Evolutionary conservation across 1,140 invertebrate genomes (phyloP).

Genomic region (Cotesia chilonis): DNA sequence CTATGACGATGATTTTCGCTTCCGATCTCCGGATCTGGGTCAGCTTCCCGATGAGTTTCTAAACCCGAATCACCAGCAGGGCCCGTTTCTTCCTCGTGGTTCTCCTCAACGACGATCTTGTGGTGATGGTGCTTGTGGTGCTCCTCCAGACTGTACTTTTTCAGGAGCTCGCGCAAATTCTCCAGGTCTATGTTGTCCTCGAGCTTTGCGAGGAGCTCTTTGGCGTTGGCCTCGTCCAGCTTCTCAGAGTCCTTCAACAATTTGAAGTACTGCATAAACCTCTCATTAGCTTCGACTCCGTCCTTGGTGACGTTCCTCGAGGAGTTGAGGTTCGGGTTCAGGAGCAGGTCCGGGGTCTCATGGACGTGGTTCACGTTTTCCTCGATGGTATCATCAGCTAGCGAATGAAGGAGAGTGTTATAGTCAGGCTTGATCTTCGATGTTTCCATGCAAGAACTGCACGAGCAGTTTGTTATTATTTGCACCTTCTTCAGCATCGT

Average conservation of each 20-base stretch:
- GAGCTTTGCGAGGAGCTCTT: conserved; percentile 54
- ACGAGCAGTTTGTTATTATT: conserved; percentile 73
- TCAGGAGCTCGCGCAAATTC: conserved; percentile 54
- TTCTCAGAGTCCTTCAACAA: conserved; percentile 56
- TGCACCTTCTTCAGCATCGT: conserved; percentile 71
- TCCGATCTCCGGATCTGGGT: neutral
- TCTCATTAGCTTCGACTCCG: conserved; percentile 53
- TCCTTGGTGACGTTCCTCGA: conserved; percentile 55
- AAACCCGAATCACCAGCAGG: too few species aligned
- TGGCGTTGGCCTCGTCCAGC: conserved; percentile 50
- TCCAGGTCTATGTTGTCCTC: conserved; percentile 56
- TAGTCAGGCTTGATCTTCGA: conserved; percentile 62
- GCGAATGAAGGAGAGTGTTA: conserved; percentile 55
- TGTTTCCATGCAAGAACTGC: conserved; percentile 67
- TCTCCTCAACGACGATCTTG: conserved; percentile 37
- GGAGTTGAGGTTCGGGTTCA: conserved; percentile 58
- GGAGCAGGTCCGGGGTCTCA: conserved; percentile 59
- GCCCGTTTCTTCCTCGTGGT: conserved; percentile 42
- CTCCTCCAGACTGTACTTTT: conserved; percentile 50
- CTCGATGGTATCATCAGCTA: conserved; percentile 54
- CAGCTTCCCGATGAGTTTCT: conserved; percentile 43
- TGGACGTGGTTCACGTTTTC: conserved; percentile 55
- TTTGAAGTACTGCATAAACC: conserved; percentile 57
- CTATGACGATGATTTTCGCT: conserved; percentile 35
- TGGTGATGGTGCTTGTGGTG: conserved; percentile 48